Base-by-base conservation (phyloP, 2,888 invertebrate species). In the Coronaproctus castanopsis region DNA sequence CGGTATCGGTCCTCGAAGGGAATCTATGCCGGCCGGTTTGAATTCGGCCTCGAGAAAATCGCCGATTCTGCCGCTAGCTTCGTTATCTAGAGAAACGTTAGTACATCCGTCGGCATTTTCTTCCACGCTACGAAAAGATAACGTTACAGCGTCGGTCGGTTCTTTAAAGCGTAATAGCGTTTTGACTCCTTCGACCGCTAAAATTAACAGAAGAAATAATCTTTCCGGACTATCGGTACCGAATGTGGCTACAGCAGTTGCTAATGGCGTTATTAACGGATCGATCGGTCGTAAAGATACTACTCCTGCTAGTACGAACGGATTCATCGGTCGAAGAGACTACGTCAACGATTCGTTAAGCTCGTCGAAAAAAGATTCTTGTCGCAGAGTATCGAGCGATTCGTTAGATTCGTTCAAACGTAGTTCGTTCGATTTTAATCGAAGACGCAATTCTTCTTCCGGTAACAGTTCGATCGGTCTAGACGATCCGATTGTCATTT, bases 21-120 rank as follows among this genome's bases (percentile, higher is more conserved):
- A 66, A 21, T 66, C 66, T 21, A 66, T 66, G 64, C 66, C 66
- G 20, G 60, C 65, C 21, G 63, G 66, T 10, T 60, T 64, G n/a
- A 65, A 65, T 51, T 66, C 67, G 52, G 57, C 63, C 36, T 64
- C 65, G 1, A 68, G 65, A 56, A 67, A 72, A 69, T 79, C 80
- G 52, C 79, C 80, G 61, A 80, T 81, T 3, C 59, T 67, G 21
- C 65, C 65, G 22, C 56, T 67, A 21, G 66, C 66, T 2, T 63
- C 66, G 22, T 57, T 52, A 21, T 24, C 55, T 48, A 59, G 59
- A n/a, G 62, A 62, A n/a, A 55, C 55, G 52, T 54, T 59, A 23
- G 59, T 53, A 19, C 65, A 85, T 69, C 85, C 85, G 0, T 82
- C 83, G 21, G 76, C 78, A 23, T 85, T 85, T 68, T 82, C 84